phyloP scores from a whole-genome alignment of 2,888 invertebrate genomes.

The Cataglyphis livida region DNA sequence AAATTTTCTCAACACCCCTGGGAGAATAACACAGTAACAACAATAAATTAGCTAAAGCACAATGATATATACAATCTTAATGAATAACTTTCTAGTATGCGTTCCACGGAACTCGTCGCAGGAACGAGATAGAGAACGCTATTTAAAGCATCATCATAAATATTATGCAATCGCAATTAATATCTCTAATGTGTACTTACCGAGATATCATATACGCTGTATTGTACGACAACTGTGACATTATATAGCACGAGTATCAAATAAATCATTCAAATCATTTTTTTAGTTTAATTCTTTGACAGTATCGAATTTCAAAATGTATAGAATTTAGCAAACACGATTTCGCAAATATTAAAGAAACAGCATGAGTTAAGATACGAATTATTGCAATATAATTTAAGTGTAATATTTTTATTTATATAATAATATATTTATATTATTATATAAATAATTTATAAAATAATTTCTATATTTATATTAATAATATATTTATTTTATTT shows the following conservation, averaged over 20 bases:
- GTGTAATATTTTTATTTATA: no score
- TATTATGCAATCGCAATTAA: constrained; percentile 56
- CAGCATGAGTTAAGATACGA: neutral
- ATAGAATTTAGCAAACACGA: neutral
- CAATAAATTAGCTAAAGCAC: neutral
- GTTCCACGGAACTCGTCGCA: constrained; percentile 11
- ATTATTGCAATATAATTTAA: neutral
- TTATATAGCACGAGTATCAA: neutral
- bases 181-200: constrained; percentile 22
- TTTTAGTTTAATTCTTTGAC: neutral
- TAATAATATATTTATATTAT: neutral
- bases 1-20: neutral
- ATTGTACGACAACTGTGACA: constrained; percentile 31
- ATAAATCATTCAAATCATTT: neutral
- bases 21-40: neutral
- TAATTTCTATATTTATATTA: no score
- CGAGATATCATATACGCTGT: constrained; percentile 30
- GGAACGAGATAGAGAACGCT: constrained; percentile 23
- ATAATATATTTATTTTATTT: neutral
- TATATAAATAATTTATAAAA: no score
- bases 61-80: neutral
- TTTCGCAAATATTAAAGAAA: constrained; percentile 1
- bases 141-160: constrained; percentile 36
- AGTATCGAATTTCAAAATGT: neutral
- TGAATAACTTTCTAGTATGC: constrained; percentile 23